phyloP scores from a whole-genome alignment of 2,113 vertebrate genomes.

The Ctenodactylus gundi region DNA sequence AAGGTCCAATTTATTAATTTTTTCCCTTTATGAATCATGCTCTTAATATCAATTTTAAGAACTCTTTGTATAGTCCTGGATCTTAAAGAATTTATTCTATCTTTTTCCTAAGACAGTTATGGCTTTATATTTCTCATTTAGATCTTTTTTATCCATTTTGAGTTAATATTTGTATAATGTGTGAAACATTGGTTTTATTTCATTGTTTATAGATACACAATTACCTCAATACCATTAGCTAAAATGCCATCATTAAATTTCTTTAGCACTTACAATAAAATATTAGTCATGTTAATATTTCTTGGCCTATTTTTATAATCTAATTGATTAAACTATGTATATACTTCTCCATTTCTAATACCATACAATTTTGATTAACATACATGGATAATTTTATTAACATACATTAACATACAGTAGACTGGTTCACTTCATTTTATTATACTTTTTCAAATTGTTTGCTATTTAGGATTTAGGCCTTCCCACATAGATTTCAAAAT shows the following conservation, averaged over 20 bases:
- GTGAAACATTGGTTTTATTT: background rate
- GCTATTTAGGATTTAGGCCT: background rate
- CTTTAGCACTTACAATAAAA: background rate
- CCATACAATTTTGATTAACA: background rate
- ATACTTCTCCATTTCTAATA: background rate
- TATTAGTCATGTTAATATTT: background rate
- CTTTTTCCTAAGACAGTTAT: background rate
- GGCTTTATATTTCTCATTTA: constrained; percentile 2
- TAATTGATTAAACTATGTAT: background rate
- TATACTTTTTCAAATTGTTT: background rate
- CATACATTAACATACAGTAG: background rate
- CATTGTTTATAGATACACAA: background rate
- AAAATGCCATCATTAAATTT: background rate
- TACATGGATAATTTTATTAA: background rate
- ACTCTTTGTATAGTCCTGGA: background rate
- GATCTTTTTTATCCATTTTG: background rate
- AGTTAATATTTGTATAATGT: background rate
- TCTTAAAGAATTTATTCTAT: background rate
- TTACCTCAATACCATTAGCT: background rate
- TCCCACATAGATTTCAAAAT: background rate
- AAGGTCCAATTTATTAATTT: background rate
- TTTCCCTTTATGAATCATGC: background rate
- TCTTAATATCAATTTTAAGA: background rate
- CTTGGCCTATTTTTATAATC: background rate
- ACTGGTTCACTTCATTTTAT: background rate